Conservation (phyloP, 2,113 vertebrate species). For the Alethe castanea region DNA sequence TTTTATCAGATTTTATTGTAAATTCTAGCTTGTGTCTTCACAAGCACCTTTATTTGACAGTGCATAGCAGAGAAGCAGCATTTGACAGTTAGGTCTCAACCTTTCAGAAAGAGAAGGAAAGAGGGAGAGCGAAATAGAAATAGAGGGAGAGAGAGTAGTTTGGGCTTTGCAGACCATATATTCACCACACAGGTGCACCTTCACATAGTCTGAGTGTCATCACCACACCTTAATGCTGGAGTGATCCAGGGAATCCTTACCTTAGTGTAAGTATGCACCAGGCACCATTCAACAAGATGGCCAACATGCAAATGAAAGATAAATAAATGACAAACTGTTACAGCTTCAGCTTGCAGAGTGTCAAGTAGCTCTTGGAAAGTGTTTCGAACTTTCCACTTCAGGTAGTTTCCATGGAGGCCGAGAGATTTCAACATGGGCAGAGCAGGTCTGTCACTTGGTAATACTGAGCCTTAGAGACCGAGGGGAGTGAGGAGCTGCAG, state of each 20-base stretch:
- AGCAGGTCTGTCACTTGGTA: neutral
- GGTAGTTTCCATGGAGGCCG: neutral
- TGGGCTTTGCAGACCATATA: neutral
- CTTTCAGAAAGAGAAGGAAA: neutral
- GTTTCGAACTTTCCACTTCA: conserved; percentile 4
- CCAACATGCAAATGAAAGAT: conserved; percentile 29
- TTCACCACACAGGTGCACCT: neutral
- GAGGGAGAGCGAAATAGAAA: neutral
- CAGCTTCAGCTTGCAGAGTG: conserved; percentile 20
- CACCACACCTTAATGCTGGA: neutral
- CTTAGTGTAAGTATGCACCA: neutral
- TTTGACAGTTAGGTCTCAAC: neutral
- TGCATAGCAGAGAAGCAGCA: neutral
- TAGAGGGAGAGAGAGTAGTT: neutral
- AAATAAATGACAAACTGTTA: conserved; percentile 26
- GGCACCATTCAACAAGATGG: neutral
- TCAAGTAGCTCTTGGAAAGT: neutral
- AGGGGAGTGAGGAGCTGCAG: neutral
- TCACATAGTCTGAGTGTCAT: neutral
- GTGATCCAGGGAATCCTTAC: neutral
- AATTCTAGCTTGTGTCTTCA: neutral
- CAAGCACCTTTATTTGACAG: neutral
- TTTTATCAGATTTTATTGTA: neutral
- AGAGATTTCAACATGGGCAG: neutral
- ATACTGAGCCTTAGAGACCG: neutral